Evolutionary conservation across 2,113 vertebrate species (phyloP).

Genomic region (Colistium nudipinnis): DNA sequence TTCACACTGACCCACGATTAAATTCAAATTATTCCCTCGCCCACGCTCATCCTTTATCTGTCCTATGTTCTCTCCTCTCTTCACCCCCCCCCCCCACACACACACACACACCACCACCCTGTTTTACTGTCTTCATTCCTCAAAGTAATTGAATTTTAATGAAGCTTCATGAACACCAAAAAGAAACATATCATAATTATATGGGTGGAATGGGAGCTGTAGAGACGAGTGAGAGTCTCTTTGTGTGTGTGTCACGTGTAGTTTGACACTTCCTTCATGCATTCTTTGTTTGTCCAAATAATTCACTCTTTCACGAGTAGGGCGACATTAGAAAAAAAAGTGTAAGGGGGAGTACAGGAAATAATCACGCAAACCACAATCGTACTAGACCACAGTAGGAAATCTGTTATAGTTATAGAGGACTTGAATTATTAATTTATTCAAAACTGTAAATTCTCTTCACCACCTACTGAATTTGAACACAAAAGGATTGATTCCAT

Average conservation of each 20-base stretch:
- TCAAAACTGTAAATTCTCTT: no score
- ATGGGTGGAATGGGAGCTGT: neutral
- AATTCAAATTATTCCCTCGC: neutral
- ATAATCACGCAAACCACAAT: conserved; percentile 27
- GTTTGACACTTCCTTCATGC: no score
- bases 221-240: neutral
- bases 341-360: conserved; percentile 4
- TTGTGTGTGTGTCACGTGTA: no score
- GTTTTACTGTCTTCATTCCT: neutral
- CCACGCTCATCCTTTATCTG: no score
- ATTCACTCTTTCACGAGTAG: no score
- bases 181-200: neutral
- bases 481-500: no score
- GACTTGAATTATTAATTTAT: neutral
- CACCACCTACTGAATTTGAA: no score
- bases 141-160: neutral
- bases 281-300: conserved; percentile 1
- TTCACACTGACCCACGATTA: neutral
- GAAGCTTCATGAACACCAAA: neutral
- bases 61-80: neutral
- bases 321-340: no score
- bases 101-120: neutral
- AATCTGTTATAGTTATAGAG: neutral
- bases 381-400: conserved; percentile 8
- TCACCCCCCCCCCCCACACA: neutral